A percentile compares a stretch with the other conserved stretches of the same genome.
phyloP scores from a whole-genome alignment of 2,888 invertebrate species.

The Nephrotoma appendiculata region DNA sequence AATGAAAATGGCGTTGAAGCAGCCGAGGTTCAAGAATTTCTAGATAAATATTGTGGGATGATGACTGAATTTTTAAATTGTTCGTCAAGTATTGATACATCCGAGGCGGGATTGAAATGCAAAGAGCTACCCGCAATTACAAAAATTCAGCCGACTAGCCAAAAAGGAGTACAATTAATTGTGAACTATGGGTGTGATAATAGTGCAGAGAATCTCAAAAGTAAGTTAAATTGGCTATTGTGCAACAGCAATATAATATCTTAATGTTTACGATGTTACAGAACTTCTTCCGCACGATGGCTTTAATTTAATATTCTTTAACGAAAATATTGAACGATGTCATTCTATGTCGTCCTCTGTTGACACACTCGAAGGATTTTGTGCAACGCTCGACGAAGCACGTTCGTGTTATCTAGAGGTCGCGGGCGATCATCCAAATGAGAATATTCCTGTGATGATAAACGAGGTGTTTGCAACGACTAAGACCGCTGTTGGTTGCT shows the following conservation, averaged over 20 bases:
- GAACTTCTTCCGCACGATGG: not conserved
- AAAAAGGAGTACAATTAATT: not conserved
- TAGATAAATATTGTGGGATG: no score
- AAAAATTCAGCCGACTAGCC: no score
- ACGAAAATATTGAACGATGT: not conserved
- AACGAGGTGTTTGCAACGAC: no score
- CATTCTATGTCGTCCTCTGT: not conserved
- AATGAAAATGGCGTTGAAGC: no score
- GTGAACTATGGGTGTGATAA: not conserved
- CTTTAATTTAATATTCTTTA: not conserved
- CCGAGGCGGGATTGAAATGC: no score
- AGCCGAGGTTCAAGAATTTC: no score
- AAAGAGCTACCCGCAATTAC: no score
- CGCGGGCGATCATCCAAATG: not conserved
- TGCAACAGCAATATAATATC: not conserved
- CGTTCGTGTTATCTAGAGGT: not conserved
- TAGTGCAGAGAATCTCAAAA: not conserved
- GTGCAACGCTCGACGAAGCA: not conserved
- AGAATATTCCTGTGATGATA: not conserved
- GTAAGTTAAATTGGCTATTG: not conserved
- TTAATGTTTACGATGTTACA: not conserved
- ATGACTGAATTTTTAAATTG: no score
- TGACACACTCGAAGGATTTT: not conserved
- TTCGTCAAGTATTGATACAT: no score
- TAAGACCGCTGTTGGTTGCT: no score